phyloP scores from a whole-genome alignment of 2,113 vertebrate species.

The Hydrolagus affinis region DNA sequence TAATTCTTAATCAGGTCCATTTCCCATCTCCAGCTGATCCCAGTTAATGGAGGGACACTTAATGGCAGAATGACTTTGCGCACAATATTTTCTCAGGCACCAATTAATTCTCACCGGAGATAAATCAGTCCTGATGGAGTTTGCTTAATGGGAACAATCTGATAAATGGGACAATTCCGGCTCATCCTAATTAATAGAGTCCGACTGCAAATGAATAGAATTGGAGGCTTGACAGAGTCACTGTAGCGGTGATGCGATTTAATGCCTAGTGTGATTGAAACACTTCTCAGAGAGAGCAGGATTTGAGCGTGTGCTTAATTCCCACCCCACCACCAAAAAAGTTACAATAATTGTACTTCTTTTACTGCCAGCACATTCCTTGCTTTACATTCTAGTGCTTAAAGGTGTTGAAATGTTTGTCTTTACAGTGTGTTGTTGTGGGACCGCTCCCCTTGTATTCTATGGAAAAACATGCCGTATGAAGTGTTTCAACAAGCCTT shows the following conservation, averaged over 20 bases:
- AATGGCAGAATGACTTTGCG: conserved; percentile 22
- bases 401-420: background rate
- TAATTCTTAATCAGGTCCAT: conserved; percentile 27
- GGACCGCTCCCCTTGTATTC: background rate
- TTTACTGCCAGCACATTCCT: background rate
- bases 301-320: background rate
- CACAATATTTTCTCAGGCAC: conserved; percentile 27
- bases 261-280: background rate
- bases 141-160: conserved; percentile 31
- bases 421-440: background rate
- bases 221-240: background rate
- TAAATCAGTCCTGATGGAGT: conserved; percentile 30
- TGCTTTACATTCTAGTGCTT: background rate
- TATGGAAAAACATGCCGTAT: background rate
- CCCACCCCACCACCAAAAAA: no score
- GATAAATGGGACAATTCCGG: conserved; percentile 28
- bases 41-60: conserved; percentile 27
- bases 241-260: background rate
- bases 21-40: conserved; percentile 24
- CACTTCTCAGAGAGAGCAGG: background rate
- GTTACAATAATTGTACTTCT: background rate
- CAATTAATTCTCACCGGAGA: conserved; percentile 22
- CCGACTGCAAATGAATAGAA: background rate
- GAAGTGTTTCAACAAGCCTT: background rate
- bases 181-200: conserved; percentile 24